Evolutionary conservation across 2,888 invertebrate species (phyloP).

Genomic region (Octonoba sinensis): DNA sequence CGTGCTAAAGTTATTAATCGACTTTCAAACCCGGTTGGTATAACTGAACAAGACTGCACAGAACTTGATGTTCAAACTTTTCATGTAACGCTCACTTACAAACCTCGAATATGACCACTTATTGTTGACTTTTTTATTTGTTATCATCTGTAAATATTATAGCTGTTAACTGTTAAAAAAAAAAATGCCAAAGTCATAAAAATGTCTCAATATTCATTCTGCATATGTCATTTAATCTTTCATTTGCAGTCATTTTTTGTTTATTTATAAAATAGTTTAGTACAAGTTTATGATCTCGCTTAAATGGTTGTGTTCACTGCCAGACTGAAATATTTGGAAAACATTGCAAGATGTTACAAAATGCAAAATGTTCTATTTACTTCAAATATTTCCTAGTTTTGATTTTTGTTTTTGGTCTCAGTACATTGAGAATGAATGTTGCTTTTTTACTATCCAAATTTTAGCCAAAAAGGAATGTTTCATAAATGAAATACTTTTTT

Average conservation of each 20-base stretch:
- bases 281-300: conserved; percentile 25
- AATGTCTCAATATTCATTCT: conserved; percentile 11
- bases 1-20: conserved; percentile 41
- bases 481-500: no score
- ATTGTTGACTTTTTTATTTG: conserved; percentile 20
- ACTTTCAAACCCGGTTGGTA: conserved; percentile 51
- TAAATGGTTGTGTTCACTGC: conserved; percentile 25
- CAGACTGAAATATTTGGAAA: conserved; percentile 1
- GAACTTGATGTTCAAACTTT: conserved; percentile 74
- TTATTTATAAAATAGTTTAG: neutral
- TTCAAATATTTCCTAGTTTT: no score
- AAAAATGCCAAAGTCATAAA: conserved; percentile 32
- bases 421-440: no score
- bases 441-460: no score
- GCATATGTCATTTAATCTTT: conserved; percentile 25
- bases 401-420: no score
- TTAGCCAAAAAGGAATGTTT: no score
- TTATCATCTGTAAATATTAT: conserved; percentile 34
- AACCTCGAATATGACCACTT: conserved; percentile 73
- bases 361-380: no score
- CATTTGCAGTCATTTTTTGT: neutral
- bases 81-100: conserved; percentile 74
- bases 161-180: conserved; percentile 44
- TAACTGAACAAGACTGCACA: conserved; percentile 73
- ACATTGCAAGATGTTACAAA: no score